Evolutionary conservation across 2,113 vertebrate species (phyloP).

Genomic region (Bostrychus sinensis): DNA sequence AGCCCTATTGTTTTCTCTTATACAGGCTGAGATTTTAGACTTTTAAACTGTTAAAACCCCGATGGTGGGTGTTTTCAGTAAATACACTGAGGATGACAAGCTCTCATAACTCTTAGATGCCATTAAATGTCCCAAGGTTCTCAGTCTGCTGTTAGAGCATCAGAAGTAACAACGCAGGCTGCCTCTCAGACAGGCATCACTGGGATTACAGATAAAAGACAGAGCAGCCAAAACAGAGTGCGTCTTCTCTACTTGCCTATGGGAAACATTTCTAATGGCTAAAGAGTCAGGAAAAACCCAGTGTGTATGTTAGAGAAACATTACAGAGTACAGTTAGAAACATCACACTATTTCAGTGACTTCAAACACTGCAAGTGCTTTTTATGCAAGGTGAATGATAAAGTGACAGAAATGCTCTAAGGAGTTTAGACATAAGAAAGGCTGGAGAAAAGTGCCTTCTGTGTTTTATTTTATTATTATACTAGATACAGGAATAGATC

Average conservation of each 20-base stretch:
- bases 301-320: slow-evolving; percentile 28
- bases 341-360: slow-evolving; percentile 7
- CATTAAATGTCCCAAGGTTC: slow-evolving; percentile 58
- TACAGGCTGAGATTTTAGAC: background rate
- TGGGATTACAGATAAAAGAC: slow-evolving; percentile 61
- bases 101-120: slow-evolving; percentile 35
- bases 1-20: background rate
- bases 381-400: background rate
- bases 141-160: slow-evolving; percentile 44
- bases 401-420: too few species aligned
- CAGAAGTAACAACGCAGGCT: slow-evolving; percentile 37
- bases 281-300: slow-evolving; percentile 25
- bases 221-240: slow-evolving; percentile 54
- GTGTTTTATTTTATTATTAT: too few species aligned
- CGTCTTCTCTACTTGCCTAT: slow-evolving; percentile 24
- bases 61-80: slow-evolving; percentile 22
- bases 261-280: slow-evolving; percentile 56
- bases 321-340: slow-evolving; percentile 6
- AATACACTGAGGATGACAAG: slow-evolving; percentile 42
- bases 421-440: too few species aligned
- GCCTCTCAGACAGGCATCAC: slow-evolving; percentile 51
- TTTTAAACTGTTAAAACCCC: slow-evolving; percentile 2
- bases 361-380: slow-evolving; percentile 20
- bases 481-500: too few species aligned
- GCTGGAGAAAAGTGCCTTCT: too few species aligned